A percentile compares a stretch with the other conserved stretches of the same genome.
These are phyloP conservation scores for Anoplophora glabripennis DNA, from an alignment of 1,140 invertebrate species.

Conservation along the genomic window DNA sequence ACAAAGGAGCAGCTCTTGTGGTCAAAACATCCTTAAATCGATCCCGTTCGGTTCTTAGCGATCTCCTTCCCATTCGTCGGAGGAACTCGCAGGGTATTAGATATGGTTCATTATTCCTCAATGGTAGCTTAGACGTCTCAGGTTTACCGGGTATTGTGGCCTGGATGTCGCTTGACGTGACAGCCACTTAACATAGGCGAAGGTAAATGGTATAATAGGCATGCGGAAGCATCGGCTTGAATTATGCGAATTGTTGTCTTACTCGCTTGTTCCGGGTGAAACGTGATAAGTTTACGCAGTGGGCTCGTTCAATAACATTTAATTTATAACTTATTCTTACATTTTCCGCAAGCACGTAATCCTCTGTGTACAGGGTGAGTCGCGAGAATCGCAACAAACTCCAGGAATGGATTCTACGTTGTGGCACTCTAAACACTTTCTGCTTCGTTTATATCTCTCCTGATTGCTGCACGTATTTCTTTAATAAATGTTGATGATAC, in stretches of 20 bases:
- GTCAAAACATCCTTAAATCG: constrained; percentile 46
- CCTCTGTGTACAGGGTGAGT: too few species aligned
- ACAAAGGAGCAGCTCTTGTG: constrained; percentile 36
- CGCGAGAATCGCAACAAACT: too few species aligned
- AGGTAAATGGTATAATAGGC: constrained; percentile 15
- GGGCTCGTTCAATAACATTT: too few species aligned
- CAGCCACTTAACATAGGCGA: constrained; percentile 30
- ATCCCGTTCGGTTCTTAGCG: constrained; percentile 22
- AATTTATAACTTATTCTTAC: too few species aligned
- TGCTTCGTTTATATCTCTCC: too few species aligned
- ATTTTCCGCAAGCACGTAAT: too few species aligned
- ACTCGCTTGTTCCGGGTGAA: constrained; percentile 20
- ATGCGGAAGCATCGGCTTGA: constrained; percentile 26
- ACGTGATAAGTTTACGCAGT: not conserved
- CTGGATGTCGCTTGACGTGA: constrained; percentile 11
- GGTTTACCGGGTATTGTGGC: constrained; percentile 27
- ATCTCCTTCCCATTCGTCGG: constrained; percentile 19
- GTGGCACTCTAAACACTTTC: too few species aligned
- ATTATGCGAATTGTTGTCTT: not conserved
- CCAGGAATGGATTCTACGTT: too few species aligned
- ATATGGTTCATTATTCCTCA: constrained; percentile 34
- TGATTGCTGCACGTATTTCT: too few species aligned
- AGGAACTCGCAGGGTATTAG: constrained; percentile 7
- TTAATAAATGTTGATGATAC: too few species aligned
- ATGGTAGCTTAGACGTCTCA: constrained; percentile 32